Conservation (phyloP, 2,797 vertebrate species). For the Myotis daubentonii region DNA sequence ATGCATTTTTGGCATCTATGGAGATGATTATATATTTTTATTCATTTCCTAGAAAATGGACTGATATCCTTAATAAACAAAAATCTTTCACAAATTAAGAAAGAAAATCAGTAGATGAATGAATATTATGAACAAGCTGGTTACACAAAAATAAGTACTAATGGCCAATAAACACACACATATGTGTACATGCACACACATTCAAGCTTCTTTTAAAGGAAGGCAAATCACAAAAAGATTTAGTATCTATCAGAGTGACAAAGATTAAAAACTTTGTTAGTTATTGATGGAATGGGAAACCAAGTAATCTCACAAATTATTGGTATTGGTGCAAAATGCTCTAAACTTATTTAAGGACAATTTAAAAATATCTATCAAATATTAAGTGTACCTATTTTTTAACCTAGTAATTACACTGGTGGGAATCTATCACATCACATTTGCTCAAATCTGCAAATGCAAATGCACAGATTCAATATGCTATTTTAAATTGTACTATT, state of each 20-base stretch:
- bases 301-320: background rate
- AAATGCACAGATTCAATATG: constrained; percentile 14
- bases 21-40: background rate
- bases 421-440: background rate
- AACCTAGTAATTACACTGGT: background rate
- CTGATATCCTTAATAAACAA: constrained; percentile 14
- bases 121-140: background rate
- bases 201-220: constrained; percentile 7
- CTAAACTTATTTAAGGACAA: background rate
- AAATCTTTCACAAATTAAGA: background rate
- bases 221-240: background rate
- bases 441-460: background rate
- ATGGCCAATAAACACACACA: background rate
- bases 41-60: background rate
- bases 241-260: background rate
- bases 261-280: background rate
- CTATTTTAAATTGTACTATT: background rate
- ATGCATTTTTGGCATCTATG: background rate
- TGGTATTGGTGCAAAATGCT: background rate
- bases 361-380: constrained; percentile 1
- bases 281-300: background rate
- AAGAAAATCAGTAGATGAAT: background rate
- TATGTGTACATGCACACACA: background rate
- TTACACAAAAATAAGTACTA: background rate
- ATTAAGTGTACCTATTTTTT: background rate